Evolutionary conservation across 2,888 invertebrate species (phyloP), one percentile per base, ranked within the genome.

Genomic region (Synanthedon myopaeformis): DNA sequence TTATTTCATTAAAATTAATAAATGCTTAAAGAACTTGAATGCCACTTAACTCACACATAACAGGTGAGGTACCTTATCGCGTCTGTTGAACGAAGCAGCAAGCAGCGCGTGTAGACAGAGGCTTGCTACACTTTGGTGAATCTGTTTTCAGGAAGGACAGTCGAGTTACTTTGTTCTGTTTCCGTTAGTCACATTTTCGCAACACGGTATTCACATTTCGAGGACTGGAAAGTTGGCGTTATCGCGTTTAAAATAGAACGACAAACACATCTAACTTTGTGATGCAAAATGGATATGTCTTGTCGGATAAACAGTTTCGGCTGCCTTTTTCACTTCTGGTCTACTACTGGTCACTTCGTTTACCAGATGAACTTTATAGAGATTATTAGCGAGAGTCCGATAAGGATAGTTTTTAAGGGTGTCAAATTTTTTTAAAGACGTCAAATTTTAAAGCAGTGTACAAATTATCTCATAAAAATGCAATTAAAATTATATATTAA

Each of bases 141-240:
- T 71, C 73, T 70, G 70, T 74, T 67, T 62, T 65, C 66, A 65
- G 71, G 67, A 75, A 80, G 80, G 80, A 82, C 82, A 72, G 76
- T 55, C 65, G 74, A 82, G 81, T 84, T 83, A 83, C 84, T 85
- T 45, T 83, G 85, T 77, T 72, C 79, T 80, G 84, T 86, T 84
- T 86, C 85, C 85, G 85, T 75, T 85, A 86, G 86, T 85, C 85
- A 85, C 86, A 87, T 86, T 87, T 86, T 85, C 82, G 75, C 86
- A 80, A 87, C 86, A 87, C 84, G 85, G 82, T 83, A 87, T 86
- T 87, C 86, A 84, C 86, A 87, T 87, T 87, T 85, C 79, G 84
- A 85, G 84, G 74, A 79, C 82, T 82, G 80, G 77, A 79, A 85
- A 86, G 85, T 85, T 86, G 75, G 81, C 83, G 79, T 85, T 87